Evolutionary conservation across 2,797 vertebrate genomes (phyloP), one percentile per base, ranked within the genome.

Genomic region (Poliocrania exsul): DNA sequence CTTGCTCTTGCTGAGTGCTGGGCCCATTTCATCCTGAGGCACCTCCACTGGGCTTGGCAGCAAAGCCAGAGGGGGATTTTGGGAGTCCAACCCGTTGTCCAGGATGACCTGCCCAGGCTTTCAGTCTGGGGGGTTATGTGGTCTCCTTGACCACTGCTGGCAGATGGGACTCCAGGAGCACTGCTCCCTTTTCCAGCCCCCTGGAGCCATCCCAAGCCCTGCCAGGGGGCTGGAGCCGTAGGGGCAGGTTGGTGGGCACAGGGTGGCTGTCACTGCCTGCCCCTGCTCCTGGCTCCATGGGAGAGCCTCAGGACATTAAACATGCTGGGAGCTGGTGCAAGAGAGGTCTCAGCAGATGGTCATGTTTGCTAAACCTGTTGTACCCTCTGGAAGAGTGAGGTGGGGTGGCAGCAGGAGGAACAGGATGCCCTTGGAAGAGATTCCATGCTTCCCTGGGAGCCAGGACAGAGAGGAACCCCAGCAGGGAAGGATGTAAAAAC

Each of bases 141-240:
- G 7, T 74, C 18, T 82, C 38, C 28, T 37, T 4, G 2, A 15
- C 11, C 2, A 3, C 72, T 62, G 35, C 21, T 56, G 49, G 60
- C 28, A 81, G 40, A 66, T 0, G 0, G 60, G n/a, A 17, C 71
- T 2, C 0, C 13, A 46, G n/a, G 24, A 16, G 2, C 31, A 37
- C 38, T 69, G 31, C 53, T 60, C 13, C 33, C 33, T 53, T 60
- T 49, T 42, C 53, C 49, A 74, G 47, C 5, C 31, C 42, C 10
- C 14, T 1, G 0, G 46, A 66, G 70, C 57, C 53, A 38, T 12
- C 57, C 67, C 35, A 8, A 80, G 46, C 31, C 40, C 20, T 72
- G 7, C 2, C 38, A 33, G 4, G 15, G 54, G 19, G 18, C 51
- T 81, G 81, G 40, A 73, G 44, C 2, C 3, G 4, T 4, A 18